phyloP scores from a whole-genome alignment of 2,113 vertebrate species.

The Psammodynastes pulverulentus region DNA sequence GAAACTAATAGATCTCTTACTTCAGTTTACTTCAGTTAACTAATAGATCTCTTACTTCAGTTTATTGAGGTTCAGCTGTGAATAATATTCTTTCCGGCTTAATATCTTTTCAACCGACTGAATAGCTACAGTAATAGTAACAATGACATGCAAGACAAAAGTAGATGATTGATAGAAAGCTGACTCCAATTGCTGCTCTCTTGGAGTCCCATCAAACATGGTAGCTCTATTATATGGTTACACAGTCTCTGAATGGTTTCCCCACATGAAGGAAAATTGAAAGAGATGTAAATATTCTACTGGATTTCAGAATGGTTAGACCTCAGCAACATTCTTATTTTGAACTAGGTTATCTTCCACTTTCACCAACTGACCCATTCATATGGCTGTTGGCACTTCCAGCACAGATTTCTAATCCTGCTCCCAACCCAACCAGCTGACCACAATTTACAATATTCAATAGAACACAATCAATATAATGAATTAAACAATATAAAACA shows the following conservation, averaged over 20 bases:
- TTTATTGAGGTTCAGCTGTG: background rate
- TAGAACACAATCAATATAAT: background rate
- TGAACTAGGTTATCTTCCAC: background rate
- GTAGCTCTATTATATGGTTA: background rate
- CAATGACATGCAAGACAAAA: background rate
- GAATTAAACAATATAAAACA: background rate
- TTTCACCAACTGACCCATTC: background rate
- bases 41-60: background rate
- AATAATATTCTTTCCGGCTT: background rate
- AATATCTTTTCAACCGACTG: background rate
- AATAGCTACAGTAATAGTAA: background rate
- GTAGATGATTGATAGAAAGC: background rate
- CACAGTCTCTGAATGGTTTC: background rate
- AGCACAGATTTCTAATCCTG: background rate
- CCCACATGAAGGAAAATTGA: background rate
- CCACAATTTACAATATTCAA: background rate
- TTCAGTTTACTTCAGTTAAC: too few species aligned
- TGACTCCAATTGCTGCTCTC: background rate
- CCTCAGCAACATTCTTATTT: background rate
- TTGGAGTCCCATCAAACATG: background rate
- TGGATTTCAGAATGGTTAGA: background rate
- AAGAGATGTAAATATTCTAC: background rate
- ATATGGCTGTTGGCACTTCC: background rate
- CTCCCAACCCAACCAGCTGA: background rate
- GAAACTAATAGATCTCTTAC: background rate